Conservation (phyloP, 23 tunicate genomes). For the Ciona savignyi region DNA sequence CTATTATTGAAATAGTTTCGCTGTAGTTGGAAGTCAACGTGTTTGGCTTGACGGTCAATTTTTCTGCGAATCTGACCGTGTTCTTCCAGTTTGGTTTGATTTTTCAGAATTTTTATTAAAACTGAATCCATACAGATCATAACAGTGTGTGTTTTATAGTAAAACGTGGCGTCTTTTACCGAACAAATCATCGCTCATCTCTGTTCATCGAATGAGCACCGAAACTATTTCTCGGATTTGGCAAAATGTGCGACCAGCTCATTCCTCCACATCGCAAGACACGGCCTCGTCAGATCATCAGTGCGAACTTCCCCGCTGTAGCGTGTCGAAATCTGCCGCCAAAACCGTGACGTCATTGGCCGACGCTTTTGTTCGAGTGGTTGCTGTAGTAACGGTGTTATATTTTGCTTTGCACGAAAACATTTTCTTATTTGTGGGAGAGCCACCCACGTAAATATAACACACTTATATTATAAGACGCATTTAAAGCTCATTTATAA, state of each 20-base stretch:
- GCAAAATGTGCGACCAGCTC: neutral
- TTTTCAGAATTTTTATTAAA: too few species aligned
- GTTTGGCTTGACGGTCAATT: too few species aligned
- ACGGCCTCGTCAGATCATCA: neutral
- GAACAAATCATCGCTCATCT: neutral
- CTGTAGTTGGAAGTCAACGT: too few species aligned
- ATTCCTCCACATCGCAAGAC: neutral
- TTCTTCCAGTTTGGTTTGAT: too few species aligned
- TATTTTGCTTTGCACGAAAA: slow-evolving; percentile 7
- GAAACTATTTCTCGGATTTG: neutral
- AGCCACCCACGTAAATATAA: slow-evolving; percentile 13
- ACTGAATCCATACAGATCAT: too few species aligned
- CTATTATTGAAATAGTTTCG: too few species aligned
- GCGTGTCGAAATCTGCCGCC: slow-evolving; percentile 3
- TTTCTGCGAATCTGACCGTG: too few species aligned
- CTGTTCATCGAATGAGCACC: neutral
- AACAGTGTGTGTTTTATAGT: too few species aligned
- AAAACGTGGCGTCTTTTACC: neutral
- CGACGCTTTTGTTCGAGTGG: slow-evolving; percentile 6
- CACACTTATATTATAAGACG: too few species aligned
- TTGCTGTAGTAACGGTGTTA: slow-evolving; percentile 19
- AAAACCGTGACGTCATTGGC: slow-evolving; percentile 25
- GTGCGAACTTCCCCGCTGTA: neutral
- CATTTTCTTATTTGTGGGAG: slow-evolving; percentile 9
- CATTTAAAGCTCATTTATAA: too few species aligned